Conservation (phyloP, 2,888 invertebrate species). For the Pardosa pseudoannulata region DNA sequence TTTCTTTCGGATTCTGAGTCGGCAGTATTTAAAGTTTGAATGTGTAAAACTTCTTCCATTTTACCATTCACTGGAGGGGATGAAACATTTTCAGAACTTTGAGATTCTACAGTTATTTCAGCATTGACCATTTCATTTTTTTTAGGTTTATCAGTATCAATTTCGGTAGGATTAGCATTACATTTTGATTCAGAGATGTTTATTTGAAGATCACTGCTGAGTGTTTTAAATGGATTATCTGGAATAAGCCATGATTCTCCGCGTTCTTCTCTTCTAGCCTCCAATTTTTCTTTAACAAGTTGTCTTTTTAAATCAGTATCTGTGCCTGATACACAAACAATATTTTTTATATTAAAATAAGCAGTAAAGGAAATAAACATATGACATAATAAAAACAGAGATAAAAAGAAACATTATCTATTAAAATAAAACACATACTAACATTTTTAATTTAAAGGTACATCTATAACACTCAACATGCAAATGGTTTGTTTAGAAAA, state of each 20-base stretch:
- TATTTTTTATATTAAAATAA: too few species aligned
- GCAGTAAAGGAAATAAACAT: too few species aligned
- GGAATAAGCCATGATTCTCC: slow-evolving; percentile 62
- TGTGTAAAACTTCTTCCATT: slow-evolving; percentile 20
- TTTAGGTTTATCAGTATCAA: not conserved
- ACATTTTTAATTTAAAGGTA: not conserved
- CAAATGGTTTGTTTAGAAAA: too few species aligned
- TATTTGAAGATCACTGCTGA: slow-evolving; percentile 22
- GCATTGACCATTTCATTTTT: not conserved
- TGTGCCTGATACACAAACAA: too few species aligned
- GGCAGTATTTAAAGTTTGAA: not conserved
- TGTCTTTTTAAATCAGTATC: too few species aligned
- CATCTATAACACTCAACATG: not conserved
- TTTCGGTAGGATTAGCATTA: not conserved
- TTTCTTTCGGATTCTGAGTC: not conserved
- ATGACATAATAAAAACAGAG: too few species aligned
- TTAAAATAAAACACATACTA: not conserved
- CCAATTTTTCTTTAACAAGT: slow-evolving; percentile 21
- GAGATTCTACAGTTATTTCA: not conserved
- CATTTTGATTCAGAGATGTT: slow-evolving; percentile 36
- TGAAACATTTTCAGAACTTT: not conserved
- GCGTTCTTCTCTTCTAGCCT: slow-evolving; percentile 40
- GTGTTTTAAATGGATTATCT: slow-evolving; percentile 22
- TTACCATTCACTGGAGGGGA: slow-evolving; percentile 11
- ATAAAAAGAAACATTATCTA: too few species aligned